Base-by-base conservation (phyloP, 2,888 invertebrate genomes). In the Dicyrtoma fusca region DNA sequence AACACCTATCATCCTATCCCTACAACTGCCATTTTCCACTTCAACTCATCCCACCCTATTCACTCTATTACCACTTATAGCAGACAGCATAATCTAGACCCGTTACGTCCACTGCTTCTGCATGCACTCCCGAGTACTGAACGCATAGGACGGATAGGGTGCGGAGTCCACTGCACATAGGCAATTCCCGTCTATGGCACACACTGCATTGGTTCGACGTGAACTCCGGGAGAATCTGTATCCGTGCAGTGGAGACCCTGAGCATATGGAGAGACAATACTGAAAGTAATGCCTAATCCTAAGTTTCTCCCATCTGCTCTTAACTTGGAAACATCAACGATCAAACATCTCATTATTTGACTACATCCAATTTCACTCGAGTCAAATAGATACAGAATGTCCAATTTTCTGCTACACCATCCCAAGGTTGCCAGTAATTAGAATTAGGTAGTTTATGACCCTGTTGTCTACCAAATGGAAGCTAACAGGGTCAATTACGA, bases 341-440 rank as follows among this genome's bases (percentile, higher is more conserved):
- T 25, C 59, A 59, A 59, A 59, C 59, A 59, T 59, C 59, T 59
- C 25, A 59, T 59, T 25, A 59, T 59, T 59, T 59, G 10, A 13
- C 55, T 23, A 17, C 21, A 59, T 59, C 25, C 59, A 59, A 59
- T 59, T 59, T 59, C 59, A 59, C 13, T 59, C 14, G 25, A 23
- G 26, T 14, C 25, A 65, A 65, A 53, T 49, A 49, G 45, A 23
- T 6, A 51, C 21, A 21, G 13, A 34, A 51, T 65, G 47, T 23
- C 53, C 51, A 66, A 55, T 66, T 66, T 66, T 34, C 66, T 13
- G 23, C 19, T 53, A 23, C 51, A 13, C 23, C 19, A 44, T 66
- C 42, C 44, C 21, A 42, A 66, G 2, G 13, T 53, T 25, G 53
- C 21, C 11, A 55, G 66, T 66, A 66, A 66, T 66, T 66, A 66